Evolutionary conservation across 2,888 invertebrate genomes (phyloP).

Genomic region (Proisotoma minuta): DNA sequence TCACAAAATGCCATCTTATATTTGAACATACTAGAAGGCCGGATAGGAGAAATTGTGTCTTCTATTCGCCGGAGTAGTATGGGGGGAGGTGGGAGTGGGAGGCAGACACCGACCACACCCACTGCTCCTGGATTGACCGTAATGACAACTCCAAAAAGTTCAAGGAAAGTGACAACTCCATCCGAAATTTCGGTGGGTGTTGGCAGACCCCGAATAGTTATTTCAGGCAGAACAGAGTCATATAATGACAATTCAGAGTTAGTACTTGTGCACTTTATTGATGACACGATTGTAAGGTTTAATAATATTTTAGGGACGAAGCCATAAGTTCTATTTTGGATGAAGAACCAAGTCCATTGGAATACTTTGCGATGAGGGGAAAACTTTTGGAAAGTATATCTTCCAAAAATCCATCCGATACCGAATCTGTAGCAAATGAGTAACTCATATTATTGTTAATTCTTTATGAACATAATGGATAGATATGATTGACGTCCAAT

Average conservation of each 20-base stretch:
- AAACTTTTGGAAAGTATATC: slow-evolving; percentile 36
- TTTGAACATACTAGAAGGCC: slow-evolving; percentile 42
- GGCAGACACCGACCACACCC: slow-evolving; percentile 26
- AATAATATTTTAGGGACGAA: slow-evolving; percentile 21
- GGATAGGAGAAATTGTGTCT: slow-evolving; percentile 33
- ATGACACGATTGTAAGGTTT: not conserved
- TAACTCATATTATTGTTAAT: not conserved
- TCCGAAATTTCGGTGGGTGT: slow-evolving; percentile 16
- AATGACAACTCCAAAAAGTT: no score
- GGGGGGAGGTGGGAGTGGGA: slow-evolving; percentile 10
- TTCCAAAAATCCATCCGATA: slow-evolving; percentile 3
- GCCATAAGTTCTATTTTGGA: slow-evolving; percentile 26
- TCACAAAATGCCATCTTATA: slow-evolving; percentile 40
- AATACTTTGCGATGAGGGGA: slow-evolving; percentile 36
- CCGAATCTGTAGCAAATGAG: not conserved
- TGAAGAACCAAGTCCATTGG: slow-evolving; percentile 32
- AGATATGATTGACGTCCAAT: no score
- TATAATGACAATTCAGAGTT: slow-evolving; percentile 34
- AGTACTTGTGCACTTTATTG: not conserved
- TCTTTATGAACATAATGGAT: not conserved
- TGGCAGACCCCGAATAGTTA: slow-evolving; percentile 19
- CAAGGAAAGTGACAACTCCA: slow-evolving; percentile 29
- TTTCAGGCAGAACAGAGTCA: slow-evolving; percentile 22
- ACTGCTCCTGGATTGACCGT: slow-evolving; percentile 28
- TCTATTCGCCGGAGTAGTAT: not conserved